phyloP scores from a whole-genome alignment of 2,113 vertebrate species.

The Acanthochromis polyacanthus region DNA sequence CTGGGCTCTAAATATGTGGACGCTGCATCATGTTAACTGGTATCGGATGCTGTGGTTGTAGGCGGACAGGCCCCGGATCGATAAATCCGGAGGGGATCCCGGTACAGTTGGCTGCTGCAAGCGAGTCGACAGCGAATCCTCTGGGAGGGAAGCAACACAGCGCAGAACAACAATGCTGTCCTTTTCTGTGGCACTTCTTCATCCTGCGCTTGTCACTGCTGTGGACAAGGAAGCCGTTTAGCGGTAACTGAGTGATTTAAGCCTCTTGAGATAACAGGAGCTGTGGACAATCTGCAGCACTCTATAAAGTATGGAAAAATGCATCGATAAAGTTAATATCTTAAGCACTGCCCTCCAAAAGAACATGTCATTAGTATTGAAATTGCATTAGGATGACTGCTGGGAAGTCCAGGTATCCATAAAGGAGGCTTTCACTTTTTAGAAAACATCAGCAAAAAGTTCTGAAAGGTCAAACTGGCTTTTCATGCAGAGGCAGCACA shows the following conservation, averaged over 20 bases:
- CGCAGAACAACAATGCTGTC: conserved; percentile 36
- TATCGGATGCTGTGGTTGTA: conserved; percentile 59
- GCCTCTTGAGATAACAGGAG: conserved; percentile 27
- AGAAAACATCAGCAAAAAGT: conserved; percentile 7
- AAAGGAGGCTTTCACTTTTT: conserved; percentile 9
- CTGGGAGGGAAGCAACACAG: conserved; percentile 32
- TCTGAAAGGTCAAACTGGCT: conserved; percentile 21
- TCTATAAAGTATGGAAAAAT: neutral
- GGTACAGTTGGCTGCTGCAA: conserved; percentile 26
- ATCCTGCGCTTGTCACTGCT: conserved; percentile 46
- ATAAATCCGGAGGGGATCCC: conserved; percentile 59
- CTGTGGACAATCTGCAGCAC: conserved; percentile 11
- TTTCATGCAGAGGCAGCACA: neutral
- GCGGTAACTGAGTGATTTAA: conserved; percentile 37
- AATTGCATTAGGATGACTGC: conserved; percentile 10
- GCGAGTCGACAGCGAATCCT: conserved; percentile 28
- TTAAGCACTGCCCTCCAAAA: neutral
- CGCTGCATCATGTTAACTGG: conserved; percentile 65
- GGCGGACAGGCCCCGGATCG: conserved; percentile 67
- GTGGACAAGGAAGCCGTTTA: conserved; percentile 32
- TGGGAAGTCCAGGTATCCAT: conserved; percentile 11
- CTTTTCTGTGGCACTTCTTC: conserved; percentile 42
- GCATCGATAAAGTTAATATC: neutral
- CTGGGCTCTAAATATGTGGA: conserved; percentile 73
- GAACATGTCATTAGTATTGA: conserved; percentile 1